Evolutionary conservation across 2,113 vertebrate species (phyloP).

Genomic region (Empidonax traillii): DNA sequence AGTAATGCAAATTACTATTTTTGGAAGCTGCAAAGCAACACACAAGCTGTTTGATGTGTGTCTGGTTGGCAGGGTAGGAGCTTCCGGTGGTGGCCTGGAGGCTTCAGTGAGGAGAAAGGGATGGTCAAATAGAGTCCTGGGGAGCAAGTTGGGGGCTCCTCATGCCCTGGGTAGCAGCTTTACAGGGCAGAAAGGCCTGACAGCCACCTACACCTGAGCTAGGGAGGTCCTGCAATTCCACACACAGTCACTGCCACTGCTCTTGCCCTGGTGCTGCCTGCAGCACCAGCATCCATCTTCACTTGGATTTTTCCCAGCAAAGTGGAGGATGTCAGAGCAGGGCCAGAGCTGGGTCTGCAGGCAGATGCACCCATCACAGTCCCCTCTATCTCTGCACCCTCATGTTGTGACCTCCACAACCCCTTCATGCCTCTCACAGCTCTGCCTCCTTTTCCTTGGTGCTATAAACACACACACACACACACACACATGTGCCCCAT

Average conservation of each 20-base stretch:
- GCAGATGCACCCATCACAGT: background rate
- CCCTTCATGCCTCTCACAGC: rapidly evolving
- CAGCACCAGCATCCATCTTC: background rate
- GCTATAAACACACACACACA: rapidly evolving
- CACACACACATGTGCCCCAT: no score
- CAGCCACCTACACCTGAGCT: background rate
- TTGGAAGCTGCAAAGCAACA: background rate
- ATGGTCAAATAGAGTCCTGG: background rate
- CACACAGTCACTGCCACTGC: rapidly evolving
- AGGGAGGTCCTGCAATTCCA: background rate
- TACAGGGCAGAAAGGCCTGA: background rate
- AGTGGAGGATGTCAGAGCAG: background rate
- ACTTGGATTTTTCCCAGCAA: rapidly evolving
- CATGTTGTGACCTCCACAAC: rapidly evolving
- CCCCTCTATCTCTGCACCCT: background rate
- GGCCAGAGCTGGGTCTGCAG: no score
- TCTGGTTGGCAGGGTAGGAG: background rate
- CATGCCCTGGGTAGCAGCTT: background rate
- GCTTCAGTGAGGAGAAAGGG: background rate
- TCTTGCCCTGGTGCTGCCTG: background rate
- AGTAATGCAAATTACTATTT: background rate
- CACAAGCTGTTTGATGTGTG: background rate
- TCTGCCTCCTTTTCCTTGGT: background rate
- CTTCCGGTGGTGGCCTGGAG: background rate
- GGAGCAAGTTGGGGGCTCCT: background rate